Conservation (phyloP, 2,113 vertebrate species). For the Toxotes chatareus region DNA sequence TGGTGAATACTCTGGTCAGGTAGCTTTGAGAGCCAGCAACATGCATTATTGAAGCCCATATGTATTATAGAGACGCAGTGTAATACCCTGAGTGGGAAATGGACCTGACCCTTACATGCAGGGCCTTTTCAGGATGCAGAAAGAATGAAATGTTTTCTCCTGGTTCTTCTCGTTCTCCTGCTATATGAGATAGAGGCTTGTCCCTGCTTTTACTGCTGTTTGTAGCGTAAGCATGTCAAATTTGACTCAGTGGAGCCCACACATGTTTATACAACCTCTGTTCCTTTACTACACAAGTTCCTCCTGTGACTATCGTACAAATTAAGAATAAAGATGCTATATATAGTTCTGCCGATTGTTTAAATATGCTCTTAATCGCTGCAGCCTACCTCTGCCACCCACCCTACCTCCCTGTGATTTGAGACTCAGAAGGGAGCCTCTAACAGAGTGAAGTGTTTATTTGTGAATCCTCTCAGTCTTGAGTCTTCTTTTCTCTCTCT, state of each 20-base stretch:
- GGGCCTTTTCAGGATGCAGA: constrained; percentile 11
- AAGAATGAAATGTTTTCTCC: constrained; percentile 1
- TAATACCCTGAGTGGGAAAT: constrained; percentile 38
- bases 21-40: constrained; percentile 28
- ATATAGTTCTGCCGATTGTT: constrained; percentile 49
- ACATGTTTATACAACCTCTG: constrained; percentile 29
- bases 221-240: constrained; percentile 35
- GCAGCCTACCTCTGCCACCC: constrained; percentile 41
- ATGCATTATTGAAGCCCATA: constrained; percentile 59
- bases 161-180: constrained; percentile 12
- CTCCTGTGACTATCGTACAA: constrained; percentile 17
- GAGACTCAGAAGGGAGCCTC: constrained; percentile 35
- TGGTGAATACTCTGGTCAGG: constrained; percentile 36
- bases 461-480: constrained; percentile 28
- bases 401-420: constrained; percentile 28
- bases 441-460: constrained; percentile 48
- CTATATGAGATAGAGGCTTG: constrained; percentile 5
- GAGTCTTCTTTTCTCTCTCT: constrained; percentile 13
- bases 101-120: constrained; percentile 38
- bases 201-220: constrained; percentile 14
- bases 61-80: constrained; percentile 50
- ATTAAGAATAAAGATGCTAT: constrained; percentile 63
- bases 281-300: constrained; percentile 11
- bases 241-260: constrained; percentile 44
- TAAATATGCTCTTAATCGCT: constrained; percentile 41